Conservation (phyloP, 2,888 invertebrate species). For the Thysanoteuthis rhombus region DNA sequence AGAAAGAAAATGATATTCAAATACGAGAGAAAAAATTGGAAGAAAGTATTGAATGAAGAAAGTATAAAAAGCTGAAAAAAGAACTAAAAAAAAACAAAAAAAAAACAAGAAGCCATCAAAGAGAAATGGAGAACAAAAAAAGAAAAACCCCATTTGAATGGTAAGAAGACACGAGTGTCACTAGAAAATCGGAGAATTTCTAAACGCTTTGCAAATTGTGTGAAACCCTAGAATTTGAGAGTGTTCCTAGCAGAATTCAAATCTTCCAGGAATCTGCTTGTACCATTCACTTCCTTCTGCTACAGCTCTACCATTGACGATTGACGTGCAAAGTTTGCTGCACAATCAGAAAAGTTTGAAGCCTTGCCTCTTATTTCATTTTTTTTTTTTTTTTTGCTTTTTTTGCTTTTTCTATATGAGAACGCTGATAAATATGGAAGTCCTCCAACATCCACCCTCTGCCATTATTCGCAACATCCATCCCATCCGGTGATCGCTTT, state of each 20-base stretch:
- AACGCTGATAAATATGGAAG: background rate
- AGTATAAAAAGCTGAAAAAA: too few species aligned
- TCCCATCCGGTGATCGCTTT: background rate
- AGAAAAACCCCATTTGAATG: background rate
- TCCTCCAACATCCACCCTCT: background rate
- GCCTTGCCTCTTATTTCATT: background rate
- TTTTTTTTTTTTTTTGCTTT: background rate
- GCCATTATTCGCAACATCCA: background rate
- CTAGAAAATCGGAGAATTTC: background rate
- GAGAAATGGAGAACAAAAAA: background rate
- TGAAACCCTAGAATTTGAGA: background rate
- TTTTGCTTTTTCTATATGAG: background rate
- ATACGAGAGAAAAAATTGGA: background rate
- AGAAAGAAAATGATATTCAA: background rate
- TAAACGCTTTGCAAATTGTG: background rate
- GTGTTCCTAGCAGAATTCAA: background rate
- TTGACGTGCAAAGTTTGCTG: background rate
- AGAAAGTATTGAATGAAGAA: background rate
- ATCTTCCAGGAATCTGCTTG: background rate
- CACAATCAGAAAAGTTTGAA: background rate
- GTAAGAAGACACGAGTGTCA: background rate
- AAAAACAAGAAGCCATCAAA: background rate
- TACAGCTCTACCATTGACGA: background rate
- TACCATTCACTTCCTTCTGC: background rate
- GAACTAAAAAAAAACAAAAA: background rate